These are phyloP conservation scores for Jaculus jaculus DNA, from an alignment of 2,113 vertebrate genomes.

Conservation along the genomic window DNA sequence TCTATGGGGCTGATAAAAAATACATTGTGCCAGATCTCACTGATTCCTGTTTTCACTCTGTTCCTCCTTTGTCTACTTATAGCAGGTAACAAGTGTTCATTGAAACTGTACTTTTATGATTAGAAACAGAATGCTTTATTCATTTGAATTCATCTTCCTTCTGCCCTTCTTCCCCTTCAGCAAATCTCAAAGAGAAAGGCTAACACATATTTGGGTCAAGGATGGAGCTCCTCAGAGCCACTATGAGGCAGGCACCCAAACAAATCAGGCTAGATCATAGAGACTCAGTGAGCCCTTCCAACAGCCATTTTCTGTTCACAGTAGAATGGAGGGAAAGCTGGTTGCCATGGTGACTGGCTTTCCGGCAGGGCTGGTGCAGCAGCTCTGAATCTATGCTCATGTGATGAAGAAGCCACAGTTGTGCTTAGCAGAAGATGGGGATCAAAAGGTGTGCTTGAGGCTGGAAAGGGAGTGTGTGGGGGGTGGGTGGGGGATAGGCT, in stretches of 20 bases:
- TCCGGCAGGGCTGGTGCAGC: constrained; percentile 56
- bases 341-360: constrained; percentile 80
- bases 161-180: constrained; percentile 13
- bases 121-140: constrained; percentile 14
- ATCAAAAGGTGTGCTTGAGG: constrained; percentile 8
- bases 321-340: constrained; percentile 19
- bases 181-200: neutral
- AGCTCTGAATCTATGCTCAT: constrained; percentile 10
- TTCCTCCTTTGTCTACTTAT: neutral
- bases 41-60: neutral
- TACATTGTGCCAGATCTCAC: neutral
- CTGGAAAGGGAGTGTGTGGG: neutral
- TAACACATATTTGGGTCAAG: neutral
- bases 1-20: neutral
- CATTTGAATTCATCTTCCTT: constrained; percentile 38
- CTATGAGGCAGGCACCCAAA: neutral
- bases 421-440: neutral
- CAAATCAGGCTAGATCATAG: neutral
- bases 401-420: constrained; percentile 27
- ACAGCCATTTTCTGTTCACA: constrained; percentile 75
- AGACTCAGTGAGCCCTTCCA: constrained; percentile 29
- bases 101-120: constrained; percentile 22
- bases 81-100: constrained; percentile 20
- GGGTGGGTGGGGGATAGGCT: neutral
- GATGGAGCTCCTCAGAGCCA: neutral